Base-by-base conservation (phyloP, 2,113 vertebrate genomes). In the Oncorhynchus keta region DNA sequence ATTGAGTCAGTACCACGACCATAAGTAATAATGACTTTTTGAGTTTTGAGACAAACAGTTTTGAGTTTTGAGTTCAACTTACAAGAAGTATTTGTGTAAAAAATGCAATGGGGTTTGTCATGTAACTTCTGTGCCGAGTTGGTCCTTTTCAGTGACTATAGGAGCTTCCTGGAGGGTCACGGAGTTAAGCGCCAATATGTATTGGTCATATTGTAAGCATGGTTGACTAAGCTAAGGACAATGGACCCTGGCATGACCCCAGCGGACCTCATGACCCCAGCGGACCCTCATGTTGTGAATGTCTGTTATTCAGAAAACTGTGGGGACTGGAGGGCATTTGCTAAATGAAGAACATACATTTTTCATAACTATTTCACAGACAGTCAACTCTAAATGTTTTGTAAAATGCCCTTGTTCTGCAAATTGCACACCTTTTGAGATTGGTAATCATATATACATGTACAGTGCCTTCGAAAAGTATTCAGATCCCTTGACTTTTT, bases 181-280 rank as follows among this genome's bases (percentile, higher is more conserved):
- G 20, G 74, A 84, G 85, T 84, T 82, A 68, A 78, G 71, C 57
- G 57, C 22, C 0, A 32, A 32, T 61, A 73, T 70, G 69, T 67
- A 45, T 22, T 32, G 20, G 70, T 30, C 66, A 18, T 59, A 77
- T 51, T 26, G 22, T 5, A 35, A 20, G 26, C 68, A 80, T 39
- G 48, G 75, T 3, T 55, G 7, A 61, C 18, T 22, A 8, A 71
- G 61, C 22, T 39, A 73, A 39, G 71, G 55, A 6, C 28, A 32
- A 35, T 30, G n/a, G 55, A 73, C n/a, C 22, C 32, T 3, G 11
- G 16, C 2, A 16, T 4, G 1, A 13, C 62, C 9, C 12, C 45
- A 28, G 26, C 26, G 26, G 26, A 28, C 26, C 26, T 24, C 2
- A 16, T 4, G 1, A 13, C 62, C 9, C 12, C 45, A 28, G 26